Conservation (phyloP, 2,888 invertebrate species). For the Acanthacorydalis orientalis region DNA sequence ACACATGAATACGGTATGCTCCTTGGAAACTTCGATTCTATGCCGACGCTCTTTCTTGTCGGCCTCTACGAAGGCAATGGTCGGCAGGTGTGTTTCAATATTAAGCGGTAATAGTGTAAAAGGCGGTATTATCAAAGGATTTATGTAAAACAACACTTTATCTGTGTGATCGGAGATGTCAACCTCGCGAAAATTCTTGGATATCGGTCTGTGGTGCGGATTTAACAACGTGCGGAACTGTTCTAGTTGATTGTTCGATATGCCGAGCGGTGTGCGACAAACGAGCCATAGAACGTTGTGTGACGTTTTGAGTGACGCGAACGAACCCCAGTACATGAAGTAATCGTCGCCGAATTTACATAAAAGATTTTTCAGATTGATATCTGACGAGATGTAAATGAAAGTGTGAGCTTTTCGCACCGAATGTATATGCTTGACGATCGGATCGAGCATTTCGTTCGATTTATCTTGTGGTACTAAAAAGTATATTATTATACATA, state of each 20-base stretch:
- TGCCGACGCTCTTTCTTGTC: too few species aligned
- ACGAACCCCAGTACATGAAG: slow-evolving; percentile 44
- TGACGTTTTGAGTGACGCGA: slow-evolving; percentile 27
- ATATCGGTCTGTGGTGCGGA: slow-evolving; percentile 25
- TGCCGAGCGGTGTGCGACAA: slow-evolving; percentile 36
- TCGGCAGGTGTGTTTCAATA: too few species aligned
- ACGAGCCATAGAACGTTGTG: slow-evolving; percentile 42
- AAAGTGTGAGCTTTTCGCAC: slow-evolving; percentile 29
- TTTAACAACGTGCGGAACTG: slow-evolving; percentile 36
- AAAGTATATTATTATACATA: slow-evolving; percentile 7
- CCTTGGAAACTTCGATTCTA: too few species aligned
- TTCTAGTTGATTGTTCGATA: slow-evolving; percentile 41
- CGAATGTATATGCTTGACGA: slow-evolving; percentile 30
- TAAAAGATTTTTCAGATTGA: slow-evolving; percentile 32
- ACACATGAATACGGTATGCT: too few species aligned
- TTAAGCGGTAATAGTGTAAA: too few species aligned
- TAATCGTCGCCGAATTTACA: slow-evolving; percentile 42
- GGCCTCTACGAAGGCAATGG: too few species aligned
- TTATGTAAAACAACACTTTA: too few species aligned
- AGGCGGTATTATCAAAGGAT: too few species aligned
- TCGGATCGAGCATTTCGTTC: slow-evolving; percentile 26
- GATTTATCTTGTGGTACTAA: slow-evolving; percentile 31
- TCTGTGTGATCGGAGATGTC: not conserved
- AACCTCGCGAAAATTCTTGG: slow-evolving; percentile 33
- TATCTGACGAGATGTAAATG: slow-evolving; percentile 20